These are phyloP conservation scores for Sebastes nivosus DNA, from an alignment of 2,797 vertebrate genomes.

Conservation along the genomic window DNA sequence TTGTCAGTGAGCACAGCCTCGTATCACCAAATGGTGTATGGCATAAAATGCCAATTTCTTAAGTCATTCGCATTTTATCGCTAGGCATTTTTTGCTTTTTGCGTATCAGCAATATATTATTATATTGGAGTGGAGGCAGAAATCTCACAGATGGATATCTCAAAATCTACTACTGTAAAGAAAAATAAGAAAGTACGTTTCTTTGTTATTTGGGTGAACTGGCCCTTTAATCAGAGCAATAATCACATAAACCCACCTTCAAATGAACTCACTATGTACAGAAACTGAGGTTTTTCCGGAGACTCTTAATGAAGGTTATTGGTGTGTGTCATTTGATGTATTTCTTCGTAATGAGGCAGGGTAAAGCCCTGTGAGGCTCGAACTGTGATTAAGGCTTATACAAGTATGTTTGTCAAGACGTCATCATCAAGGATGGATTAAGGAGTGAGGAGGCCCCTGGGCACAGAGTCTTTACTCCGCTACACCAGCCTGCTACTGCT, in stretches of 20 bases:
- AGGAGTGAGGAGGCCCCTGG: background rate
- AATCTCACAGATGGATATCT: background rate
- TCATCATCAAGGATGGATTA: conserved; percentile 27
- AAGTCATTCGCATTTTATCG: no score
- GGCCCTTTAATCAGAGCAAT: background rate
- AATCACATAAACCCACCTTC: background rate
- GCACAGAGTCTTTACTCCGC: background rate
- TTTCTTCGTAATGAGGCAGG: background rate
- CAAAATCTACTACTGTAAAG: background rate
- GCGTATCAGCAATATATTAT: background rate
- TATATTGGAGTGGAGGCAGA: background rate
- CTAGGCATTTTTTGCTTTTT: no score
- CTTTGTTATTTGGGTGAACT: background rate
- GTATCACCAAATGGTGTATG: no score
- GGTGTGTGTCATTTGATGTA: background rate
- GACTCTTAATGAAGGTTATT: background rate
- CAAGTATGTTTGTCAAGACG: conserved; percentile 17
- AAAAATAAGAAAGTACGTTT: background rate
- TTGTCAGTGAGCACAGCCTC: background rate
- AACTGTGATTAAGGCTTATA: background rate
- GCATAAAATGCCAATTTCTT: no score
- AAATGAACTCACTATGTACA: background rate
- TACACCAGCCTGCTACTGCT: background rate
- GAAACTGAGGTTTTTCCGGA: background rate
- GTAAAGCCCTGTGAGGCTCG: background rate